Evolutionary conservation across 2,797 vertebrate genomes (phyloP).

Genomic region (Lacerta agilis): DNA sequence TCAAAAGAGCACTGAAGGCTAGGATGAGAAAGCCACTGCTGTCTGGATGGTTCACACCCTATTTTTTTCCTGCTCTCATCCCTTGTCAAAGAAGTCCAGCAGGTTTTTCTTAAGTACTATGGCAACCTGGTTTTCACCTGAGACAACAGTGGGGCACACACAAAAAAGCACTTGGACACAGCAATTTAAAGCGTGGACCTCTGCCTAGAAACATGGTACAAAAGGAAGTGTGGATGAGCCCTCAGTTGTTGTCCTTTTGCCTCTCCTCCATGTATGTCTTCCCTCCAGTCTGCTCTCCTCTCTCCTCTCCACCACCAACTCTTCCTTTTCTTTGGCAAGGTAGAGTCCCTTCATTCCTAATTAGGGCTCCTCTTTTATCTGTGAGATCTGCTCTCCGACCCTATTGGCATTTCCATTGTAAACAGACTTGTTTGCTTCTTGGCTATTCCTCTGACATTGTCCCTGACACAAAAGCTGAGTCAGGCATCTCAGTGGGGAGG

Average conservation of each 20-base stretch:
- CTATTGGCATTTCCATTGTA: conserved; percentile 15
- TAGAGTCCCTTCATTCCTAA: neutral
- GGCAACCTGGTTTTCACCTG: too few species aligned
- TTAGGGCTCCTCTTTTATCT: neutral
- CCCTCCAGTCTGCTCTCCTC: neutral
- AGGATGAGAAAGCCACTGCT: neutral
- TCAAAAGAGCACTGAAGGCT: neutral
- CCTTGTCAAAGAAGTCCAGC: too few species aligned
- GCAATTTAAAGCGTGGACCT: too few species aligned
- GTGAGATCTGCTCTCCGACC: neutral
- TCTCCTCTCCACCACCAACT: too few species aligned
- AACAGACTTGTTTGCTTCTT: conserved; percentile 28
- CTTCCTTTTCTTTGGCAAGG: neutral
- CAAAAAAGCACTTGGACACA: too few species aligned
- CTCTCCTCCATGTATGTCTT: neutral
- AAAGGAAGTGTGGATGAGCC: too few species aligned
- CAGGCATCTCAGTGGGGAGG: too few species aligned
- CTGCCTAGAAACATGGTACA: too few species aligned
- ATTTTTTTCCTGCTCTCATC: too few species aligned
- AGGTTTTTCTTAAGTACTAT: neutral
- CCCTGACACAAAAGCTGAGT: conserved; percentile 12
- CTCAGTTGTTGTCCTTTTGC: too few species aligned
- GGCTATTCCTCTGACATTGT: neutral
- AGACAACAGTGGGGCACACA: too few species aligned
- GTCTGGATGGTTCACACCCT: neutral